phyloP scores from a whole-genome alignment of 2,888 invertebrate species.

The Oligia latruncula region DNA sequence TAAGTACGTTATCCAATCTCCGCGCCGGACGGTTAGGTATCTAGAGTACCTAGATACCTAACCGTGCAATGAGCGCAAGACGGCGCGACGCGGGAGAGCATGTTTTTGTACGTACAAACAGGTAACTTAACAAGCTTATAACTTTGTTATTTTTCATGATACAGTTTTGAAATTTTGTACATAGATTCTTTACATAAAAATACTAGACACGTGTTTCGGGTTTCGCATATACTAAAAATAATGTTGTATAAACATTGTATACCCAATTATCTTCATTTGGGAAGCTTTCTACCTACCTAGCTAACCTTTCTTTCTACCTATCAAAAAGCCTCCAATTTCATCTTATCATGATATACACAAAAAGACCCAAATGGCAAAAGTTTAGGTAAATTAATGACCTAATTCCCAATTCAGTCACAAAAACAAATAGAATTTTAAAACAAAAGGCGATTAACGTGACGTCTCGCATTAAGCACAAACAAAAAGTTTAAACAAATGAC shows the following conservation, averaged over 20 bases:
- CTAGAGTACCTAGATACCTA: too few species aligned
- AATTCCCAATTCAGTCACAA: constrained; percentile 27
- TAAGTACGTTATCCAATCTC: too few species aligned
- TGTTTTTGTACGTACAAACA: too few species aligned
- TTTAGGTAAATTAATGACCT: constrained; percentile 31
- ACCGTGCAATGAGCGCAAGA: too few species aligned
- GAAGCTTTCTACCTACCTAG: not conserved
- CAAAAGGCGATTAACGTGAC: constrained; percentile 43
- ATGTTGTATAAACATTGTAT: not conserved
- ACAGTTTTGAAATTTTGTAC: too few species aligned
- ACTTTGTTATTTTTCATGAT: too few species aligned
- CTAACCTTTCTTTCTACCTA: not conserved
- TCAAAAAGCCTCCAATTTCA: not conserved
- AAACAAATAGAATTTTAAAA: constrained; percentile 37
- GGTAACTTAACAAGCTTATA: too few species aligned
- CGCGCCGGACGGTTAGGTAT: too few species aligned
- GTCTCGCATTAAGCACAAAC: constrained; percentile 42
- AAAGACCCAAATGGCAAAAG: constrained; percentile 14
- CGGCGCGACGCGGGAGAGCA: too few species aligned
- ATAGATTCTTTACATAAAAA: too few species aligned
- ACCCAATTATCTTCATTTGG: not conserved
- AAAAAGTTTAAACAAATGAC: constrained; percentile 48
- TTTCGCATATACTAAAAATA: too few species aligned
- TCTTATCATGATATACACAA: constrained; percentile 1
- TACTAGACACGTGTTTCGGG: too few species aligned